Evolutionary conservation across 2,113 vertebrate species (phyloP), one percentile per base, ranked within the genome.

Genomic region (Misgurnus mizolepis): DNA sequence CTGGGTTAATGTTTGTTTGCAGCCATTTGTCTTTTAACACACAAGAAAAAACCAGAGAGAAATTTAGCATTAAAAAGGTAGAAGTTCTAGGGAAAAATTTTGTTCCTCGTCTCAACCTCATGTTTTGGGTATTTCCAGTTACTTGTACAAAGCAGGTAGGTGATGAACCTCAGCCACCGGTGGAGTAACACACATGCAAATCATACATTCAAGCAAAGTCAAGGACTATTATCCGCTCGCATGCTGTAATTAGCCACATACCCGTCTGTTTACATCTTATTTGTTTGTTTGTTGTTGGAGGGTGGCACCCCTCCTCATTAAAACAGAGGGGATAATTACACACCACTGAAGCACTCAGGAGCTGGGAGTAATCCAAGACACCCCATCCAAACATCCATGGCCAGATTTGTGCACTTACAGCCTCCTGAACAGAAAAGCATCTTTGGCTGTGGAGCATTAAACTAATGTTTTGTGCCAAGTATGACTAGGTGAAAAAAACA

Each of bases 221-320:
- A 58, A 56, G 68, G 78, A 77, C 83, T 43, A 84, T 86, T 85
- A 87, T 58, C 12, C 66, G 68, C 69, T 55, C 79, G 65, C 34
- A 70, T 74, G 76, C 80, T 70, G 56, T 82, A 86, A 87, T 87
- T 87, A 84, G 40, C 27, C 61, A 55, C 67, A 85, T 56, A 81
- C 76, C 80, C 56, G 71, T 43, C 75, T 85, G 79, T 88, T 84
- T 85, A 73, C 70, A 40, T 76, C 65, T 72, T 15, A 17, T 22
- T 27, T 66, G 56, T 79, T 72, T 67, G 81, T 82, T 73, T 82
- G 58, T 49, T 73, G 68, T 64, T 6, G 27, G 45, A 55, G 17
- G 69, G 55, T 50, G 17, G n/a, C 22, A 8, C 76, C 72, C 64
- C n/a, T 22, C 41, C 40, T 78, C 67, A 60, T 79, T 83, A 76